Evolutionary conservation across 2,888 invertebrate genomes (phyloP), one percentile per base, ranked within the genome.

Genomic region (Rotaria magnacalcarata): DNA sequence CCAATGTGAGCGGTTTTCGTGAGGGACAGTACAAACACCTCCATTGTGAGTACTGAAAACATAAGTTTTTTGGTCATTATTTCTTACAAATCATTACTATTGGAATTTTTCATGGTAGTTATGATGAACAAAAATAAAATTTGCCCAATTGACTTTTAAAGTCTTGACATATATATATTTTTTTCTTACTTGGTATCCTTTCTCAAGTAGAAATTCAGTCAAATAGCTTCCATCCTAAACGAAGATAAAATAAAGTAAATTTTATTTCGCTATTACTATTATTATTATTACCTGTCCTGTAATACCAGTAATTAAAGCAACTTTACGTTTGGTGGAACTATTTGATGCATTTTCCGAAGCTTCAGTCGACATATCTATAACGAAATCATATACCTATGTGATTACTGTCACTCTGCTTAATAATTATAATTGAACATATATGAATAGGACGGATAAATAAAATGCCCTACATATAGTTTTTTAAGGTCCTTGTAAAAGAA

Each of bases 141-240:
- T 34, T 34, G 34, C 34, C 34, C 34, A 34, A 34, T 34, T 34
- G 34, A 34, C 34, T 34, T 34, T 34, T 34, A 34, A 2, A 34
- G 34, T 34, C 34, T 2, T 34, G 34, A 34, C 34, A 34, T 1
- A 84, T 87, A 75, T 84, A 86, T 60, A 85, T 34, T 34, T 34
- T 34, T 34, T 34, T 34, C 34, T 10, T 80, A 80, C 80, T 6
- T 94, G 94, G 90, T 98, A 98, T 16, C 96, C 96, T 91, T 97
- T 97, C 85, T 94, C 93, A 41, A 98, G 92, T 2, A 98, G 92
- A 88, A 98, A 94, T 91, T 99, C 98, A 0, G 97, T 96, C 88
- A 99, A 92, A 91, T 98, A 99, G 0, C 97, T 98, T 3, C 98
- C 98, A 93, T 99, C 98, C 96, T 97, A 47, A 47, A n/a, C 24